Evolutionary conservation across 2,113 vertebrate species (phyloP).

Genomic region (Pungitius pungitius): DNA sequence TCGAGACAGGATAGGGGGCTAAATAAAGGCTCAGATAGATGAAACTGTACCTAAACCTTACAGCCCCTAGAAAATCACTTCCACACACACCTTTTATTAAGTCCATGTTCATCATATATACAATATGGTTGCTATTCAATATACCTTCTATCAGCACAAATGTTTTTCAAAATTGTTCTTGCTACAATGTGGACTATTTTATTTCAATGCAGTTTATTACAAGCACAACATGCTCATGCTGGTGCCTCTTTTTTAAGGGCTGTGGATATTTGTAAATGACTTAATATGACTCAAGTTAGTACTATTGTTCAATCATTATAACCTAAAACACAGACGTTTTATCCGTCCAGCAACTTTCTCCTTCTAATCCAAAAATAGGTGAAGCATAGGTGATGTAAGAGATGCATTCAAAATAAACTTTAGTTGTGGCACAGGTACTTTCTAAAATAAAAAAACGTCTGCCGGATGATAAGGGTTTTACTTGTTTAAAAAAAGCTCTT

Average conservation of each 20-base stretch:
- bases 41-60: conserved; percentile 71
- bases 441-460: conserved; percentile 1
- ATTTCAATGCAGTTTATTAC: neutral
- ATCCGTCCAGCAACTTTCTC: neutral
- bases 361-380: neutral
- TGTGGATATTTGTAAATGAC: neutral
- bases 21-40: conserved; percentile 84
- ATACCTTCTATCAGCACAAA: neutral
- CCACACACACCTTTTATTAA: conserved; percentile 53
- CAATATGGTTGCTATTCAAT: conserved; percentile 7
- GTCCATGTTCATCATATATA: conserved; percentile 44
- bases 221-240: neutral
- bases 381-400: neutral
- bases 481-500: conserved; percentile 54
- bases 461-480: conserved; percentile 49
- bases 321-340: conserved; percentile 20
- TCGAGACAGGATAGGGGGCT: conserved; percentile 76
- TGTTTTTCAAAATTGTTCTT: neutral
- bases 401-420: neutral
- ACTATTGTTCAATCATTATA: neutral
- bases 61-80: conserved; percentile 71
- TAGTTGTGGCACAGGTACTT: conserved; percentile 3
- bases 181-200: conserved; percentile 1
- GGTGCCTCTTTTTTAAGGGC: neutral
- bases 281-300: neutral